Evolutionary conservation across 2,888 invertebrate species (phyloP).

Genomic region (Dryobota labecula): DNA sequence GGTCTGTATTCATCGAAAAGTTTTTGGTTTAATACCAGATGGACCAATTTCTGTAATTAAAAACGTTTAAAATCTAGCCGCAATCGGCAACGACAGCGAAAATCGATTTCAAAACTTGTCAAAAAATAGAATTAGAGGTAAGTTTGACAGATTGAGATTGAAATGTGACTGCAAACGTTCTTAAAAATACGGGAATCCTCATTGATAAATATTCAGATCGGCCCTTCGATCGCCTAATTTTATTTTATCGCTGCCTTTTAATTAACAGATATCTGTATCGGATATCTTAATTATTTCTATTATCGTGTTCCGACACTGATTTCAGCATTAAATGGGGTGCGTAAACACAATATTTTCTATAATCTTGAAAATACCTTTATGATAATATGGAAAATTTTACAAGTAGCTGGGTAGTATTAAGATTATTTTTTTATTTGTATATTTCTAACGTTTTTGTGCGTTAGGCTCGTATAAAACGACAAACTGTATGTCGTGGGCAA

Average conservation of each 20-base stretch:
- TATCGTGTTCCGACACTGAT: conserved; percentile 44
- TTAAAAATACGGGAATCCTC: background rate
- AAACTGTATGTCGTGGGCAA: too few relatives aligned
- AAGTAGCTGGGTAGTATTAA: background rate
- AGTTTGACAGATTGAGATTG: background rate
- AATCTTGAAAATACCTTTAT: background rate
- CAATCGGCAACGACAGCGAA: too few relatives aligned
- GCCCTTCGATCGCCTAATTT: background rate
- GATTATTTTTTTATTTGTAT: background rate
- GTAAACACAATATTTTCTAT: conserved; percentile 6
- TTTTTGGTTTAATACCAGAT: background rate
- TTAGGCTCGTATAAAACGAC: background rate
- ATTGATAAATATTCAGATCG: background rate
- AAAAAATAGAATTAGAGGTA: background rate
- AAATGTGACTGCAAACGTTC: background rate
- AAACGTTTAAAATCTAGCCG: too few relatives aligned
- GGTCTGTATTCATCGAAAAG: background rate
- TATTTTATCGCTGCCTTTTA: background rate
- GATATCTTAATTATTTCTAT: conserved; percentile 19
- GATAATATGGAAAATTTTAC: background rate
- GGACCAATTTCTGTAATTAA: too few relatives aligned
- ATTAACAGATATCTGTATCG: conserved; percentile 8
- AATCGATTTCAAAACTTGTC: too few relatives aligned
- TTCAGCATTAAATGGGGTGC: conserved; percentile 10
- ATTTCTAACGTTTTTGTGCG: background rate